Base-by-base conservation (phyloP, 2,888 invertebrate genomes). In the Axea sp. region DNA sequence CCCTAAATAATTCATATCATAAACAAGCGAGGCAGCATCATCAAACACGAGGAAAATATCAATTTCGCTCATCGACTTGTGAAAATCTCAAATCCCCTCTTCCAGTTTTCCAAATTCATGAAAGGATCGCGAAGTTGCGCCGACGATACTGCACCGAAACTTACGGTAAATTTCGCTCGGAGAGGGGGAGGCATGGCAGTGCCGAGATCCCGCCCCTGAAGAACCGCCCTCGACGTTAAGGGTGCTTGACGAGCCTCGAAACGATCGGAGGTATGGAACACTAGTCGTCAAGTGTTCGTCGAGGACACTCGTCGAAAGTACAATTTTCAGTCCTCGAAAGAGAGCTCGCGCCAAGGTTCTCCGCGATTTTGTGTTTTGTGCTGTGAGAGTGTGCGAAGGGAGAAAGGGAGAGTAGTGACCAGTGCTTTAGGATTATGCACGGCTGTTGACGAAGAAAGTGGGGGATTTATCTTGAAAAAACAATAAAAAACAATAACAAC, bases 221-320 rank as follows among this genome's bases (percentile, higher is more conserved):
- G 81, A 80, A 81, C 82, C 83, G 83, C 84, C 85, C 83, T 82
- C 77, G 76, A 59, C 45, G 71, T 84, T 79, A 79, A 83, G 82
- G 82, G 81, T 83, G 81, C 85, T 85, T 79, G 82, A 84, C 80
- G 78, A 73, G 74, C 73, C 72, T 77, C 81, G 81, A 82, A 80
- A 82, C 73, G 80, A 76, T 75, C 82, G 81, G 78, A 81, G 83
- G 81, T 82, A 84, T 84, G 81, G 81, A 82, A 84, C 86, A 87
- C 87, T 86, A 86, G 84, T 77, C 82, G 84, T 86, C 84, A 86
- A 87, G 87, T 87, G 86, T 78, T 87, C 87, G 87, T 85, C 83
- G 86, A 86, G 87, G 81, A 86, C 84, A 83, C 86, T 86, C 84
- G 81, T 84, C 53, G 26, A 84, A 83, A 83, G 68, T 82, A 84